A percentile compares a stretch with the other conserved stretches of the same genome.
Evolutionary conservation across 2,797 vertebrate genomes (phyloP).

Genomic region (Miichthys miiuy): DNA sequence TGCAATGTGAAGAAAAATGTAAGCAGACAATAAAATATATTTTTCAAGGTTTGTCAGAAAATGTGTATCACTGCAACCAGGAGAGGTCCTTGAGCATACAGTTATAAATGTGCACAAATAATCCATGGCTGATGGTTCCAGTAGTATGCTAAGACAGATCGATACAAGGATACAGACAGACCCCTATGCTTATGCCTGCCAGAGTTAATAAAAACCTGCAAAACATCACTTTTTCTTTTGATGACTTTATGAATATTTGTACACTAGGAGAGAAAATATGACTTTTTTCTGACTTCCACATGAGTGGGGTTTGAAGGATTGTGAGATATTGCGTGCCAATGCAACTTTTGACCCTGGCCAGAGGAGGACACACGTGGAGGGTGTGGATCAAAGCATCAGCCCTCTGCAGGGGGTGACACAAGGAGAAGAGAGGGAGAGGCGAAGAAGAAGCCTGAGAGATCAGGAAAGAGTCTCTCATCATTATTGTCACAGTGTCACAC

Average conservation of each 20-base stretch:
- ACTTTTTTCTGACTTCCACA: conserved; percentile 1
- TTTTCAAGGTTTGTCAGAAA: too few relatives aligned
- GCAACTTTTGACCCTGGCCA: conserved; percentile 51
- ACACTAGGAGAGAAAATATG: neutral
- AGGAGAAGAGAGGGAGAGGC: conserved; percentile 36
- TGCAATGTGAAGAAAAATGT: too few relatives aligned
- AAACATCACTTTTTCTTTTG: neutral
- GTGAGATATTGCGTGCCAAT: conserved; percentile 23
- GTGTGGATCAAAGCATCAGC: conserved; percentile 51
- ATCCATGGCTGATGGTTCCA: too few relatives aligned
- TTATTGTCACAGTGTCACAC: conserved; percentile 75
- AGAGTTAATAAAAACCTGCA: neutral
- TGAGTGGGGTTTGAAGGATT: conserved; percentile 26
- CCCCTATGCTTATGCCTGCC: too few relatives aligned
- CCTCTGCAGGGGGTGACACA: conserved; percentile 44
- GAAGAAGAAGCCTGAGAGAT: conserved; percentile 52
- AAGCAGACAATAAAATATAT: too few relatives aligned
- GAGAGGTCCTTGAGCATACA: too few relatives aligned
- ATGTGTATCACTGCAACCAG: too few relatives aligned
- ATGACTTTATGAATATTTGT: neutral
- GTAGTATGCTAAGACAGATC: too few relatives aligned
- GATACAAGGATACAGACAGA: too few relatives aligned
- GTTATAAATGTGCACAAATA: too few relatives aligned
- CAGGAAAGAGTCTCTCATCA: conserved; percentile 71
- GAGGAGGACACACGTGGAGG: conserved; percentile 29